Base-by-base conservation (phyloP, 2,888 invertebrate genomes). In the Sinodicranocentrus sp. region DNA sequence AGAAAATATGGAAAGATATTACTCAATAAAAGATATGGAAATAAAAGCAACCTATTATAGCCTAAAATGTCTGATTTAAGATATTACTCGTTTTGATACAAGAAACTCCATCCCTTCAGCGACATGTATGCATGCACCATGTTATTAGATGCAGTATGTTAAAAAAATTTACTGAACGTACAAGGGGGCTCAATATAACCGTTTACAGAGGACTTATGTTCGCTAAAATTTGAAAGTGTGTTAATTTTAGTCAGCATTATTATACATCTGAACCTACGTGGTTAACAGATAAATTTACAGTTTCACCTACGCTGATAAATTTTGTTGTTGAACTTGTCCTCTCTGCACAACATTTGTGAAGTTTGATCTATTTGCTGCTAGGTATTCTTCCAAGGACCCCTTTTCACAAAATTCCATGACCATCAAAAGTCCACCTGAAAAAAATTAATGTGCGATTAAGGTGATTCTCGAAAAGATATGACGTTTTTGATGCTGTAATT, bases 81-180 rank as follows among this genome's bases (percentile, higher is more conserved):
- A 5, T 48, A 48, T 48, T 44, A 73, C 61, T 44, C 70, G 68
- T n/a, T 48, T 65, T 1, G 15, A 21, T 3, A 39, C 54, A 10
- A 83, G 33, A 67, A 54, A 77, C 26, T 77, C 77, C 83, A 83
- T 83, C 15, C 72, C 83, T 6, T 39, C 54, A 0, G 83, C 83
- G 5, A 83, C 43, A 44, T 72, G 26, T 15, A 44, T 28, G 23
- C 75, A 71, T 28, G 23, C 75, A 71, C 83, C 83, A 83, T 33
- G 23, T 10, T 2, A 78, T 6, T 0, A 83, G 52, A 25, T 43
- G 48, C 8, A 21, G 19, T n/a, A 67, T 54, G 26, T 68, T 25
- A 26, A 65, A 80, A 33, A 6, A 33, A 6, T 3, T 33, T 33
- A 6, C 33, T 3, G 3, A 3, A 33, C 33, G 33, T 10, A 33